Conservation (phyloP, 2,888 invertebrate genomes). For the Malacosoma neustria region DNA sequence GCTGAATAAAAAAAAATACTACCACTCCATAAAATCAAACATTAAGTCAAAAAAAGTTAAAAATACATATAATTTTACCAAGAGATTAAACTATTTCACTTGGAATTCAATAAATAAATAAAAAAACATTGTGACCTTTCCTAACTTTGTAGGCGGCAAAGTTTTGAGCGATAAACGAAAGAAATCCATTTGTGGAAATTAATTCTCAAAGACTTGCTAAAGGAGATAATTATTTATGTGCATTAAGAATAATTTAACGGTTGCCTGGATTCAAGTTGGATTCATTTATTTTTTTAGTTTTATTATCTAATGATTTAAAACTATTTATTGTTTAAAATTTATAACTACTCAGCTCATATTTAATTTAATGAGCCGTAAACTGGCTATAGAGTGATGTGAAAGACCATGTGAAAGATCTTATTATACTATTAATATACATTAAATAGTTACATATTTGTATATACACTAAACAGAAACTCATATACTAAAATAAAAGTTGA, state of each 20-base stretch:
- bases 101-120: conserved; percentile 12
- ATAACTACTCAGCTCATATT: too few relatives aligned
- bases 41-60: background rate
- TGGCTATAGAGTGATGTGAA: too few relatives aligned
- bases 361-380: too few relatives aligned
- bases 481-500: too few relatives aligned
- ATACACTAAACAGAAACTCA: too few relatives aligned
- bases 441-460: too few relatives aligned
- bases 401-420: too few relatives aligned
- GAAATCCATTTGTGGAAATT: conserved; percentile 13
- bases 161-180: conserved; percentile 24
- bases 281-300: too few relatives aligned
- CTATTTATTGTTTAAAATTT: too few relatives aligned
- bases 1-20: background rate
- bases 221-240: background rate
- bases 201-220: conserved; percentile 3
- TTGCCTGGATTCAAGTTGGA: background rate
- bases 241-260: background rate
- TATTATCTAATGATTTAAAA: too few relatives aligned
- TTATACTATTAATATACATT: too few relatives aligned
- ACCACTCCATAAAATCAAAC: background rate
- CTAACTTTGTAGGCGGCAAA: conserved; percentile 20
- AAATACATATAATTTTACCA: background rate
- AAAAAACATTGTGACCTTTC: conserved; percentile 10
- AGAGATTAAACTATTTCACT: conserved; percentile 7